phyloP scores from a whole-genome alignment of 2,113 vertebrate genomes.

The Ailurus styani region DNA sequence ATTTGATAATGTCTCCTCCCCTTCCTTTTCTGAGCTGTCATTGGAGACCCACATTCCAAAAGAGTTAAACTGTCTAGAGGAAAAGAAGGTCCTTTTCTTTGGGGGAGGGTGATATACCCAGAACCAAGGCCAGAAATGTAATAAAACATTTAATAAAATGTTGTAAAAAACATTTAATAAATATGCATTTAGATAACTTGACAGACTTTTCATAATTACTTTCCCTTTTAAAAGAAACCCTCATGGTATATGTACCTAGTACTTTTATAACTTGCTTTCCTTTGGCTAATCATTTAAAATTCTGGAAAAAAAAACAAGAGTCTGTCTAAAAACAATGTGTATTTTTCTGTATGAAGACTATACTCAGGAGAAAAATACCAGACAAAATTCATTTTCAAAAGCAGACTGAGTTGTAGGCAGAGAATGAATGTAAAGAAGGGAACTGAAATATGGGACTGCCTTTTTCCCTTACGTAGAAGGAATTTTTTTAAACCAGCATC shows the following conservation, averaged over 20 bases:
- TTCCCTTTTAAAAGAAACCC: neutral
- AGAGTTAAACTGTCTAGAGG: neutral
- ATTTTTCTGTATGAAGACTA: neutral
- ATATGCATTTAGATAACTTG: neutral
- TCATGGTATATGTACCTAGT: neutral
- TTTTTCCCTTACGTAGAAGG: neutral
- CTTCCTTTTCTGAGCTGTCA: neutral
- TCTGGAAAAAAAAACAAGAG: neutral
- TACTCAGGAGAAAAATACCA: neutral
- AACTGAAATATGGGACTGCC: neutral
- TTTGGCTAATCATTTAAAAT: slow-evolving; percentile 13
- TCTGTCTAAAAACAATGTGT: neutral
- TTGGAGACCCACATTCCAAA: neutral
- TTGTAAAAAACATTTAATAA: neutral
- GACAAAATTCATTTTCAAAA: slow-evolving; percentile 36
- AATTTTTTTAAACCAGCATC: neutral
- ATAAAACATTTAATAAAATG: neutral
- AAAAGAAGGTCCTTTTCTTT: neutral
- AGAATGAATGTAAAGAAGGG: neutral
- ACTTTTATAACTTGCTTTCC: neutral
- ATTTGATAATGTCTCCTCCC: neutral
- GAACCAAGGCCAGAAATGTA: neutral
- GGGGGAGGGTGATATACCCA: neutral
- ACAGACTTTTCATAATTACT: neutral
- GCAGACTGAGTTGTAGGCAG: neutral